A percentile compares a stretch with the other conserved stretches of the same genome.
phyloP scores from a whole-genome alignment of 2,113 vertebrate genomes.

The Vidua macroura region DNA sequence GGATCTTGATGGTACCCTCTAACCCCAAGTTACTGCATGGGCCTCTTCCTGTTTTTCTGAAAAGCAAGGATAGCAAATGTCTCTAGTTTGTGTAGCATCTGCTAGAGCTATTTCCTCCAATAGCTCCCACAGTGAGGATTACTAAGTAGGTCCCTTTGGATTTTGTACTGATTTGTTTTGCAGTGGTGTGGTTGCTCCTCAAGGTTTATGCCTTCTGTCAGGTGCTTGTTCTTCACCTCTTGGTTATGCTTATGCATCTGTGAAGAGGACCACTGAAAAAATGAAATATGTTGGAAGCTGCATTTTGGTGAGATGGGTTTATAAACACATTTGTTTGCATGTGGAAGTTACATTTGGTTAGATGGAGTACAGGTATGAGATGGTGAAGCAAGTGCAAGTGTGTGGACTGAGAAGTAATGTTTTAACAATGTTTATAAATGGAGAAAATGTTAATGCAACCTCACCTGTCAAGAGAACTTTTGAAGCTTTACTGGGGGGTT shows the following conservation, averaged over 20 bases:
- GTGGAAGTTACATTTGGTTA: neutral
- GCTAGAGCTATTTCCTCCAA: neutral
- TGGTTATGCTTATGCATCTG: neutral
- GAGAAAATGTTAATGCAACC: neutral
- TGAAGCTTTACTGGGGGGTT: neutral
- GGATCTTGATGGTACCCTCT: neutral
- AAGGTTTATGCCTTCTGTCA: neutral
- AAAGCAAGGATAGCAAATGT: neutral
- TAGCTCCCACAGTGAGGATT: neutral
- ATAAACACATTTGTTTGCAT: neutral
- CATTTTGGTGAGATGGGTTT: neutral
- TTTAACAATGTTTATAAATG: neutral
- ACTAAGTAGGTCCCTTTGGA: neutral
- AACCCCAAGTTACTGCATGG: neutral
- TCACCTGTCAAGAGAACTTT: neutral
- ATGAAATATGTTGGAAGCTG: neutral
- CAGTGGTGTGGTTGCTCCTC: neutral
- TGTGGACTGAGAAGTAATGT: neutral
- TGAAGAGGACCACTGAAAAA: neutral
- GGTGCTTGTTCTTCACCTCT: neutral
- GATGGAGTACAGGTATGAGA: neutral
- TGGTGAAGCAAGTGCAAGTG: neutral
- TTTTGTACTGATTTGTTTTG: neutral
- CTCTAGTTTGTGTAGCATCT: neutral
- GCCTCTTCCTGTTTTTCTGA: neutral